These are phyloP conservation scores for Stichopus horrens DNA, from an alignment of 53 echinoderm and acorn worm genomes.

Conservation along the genomic window DNA sequence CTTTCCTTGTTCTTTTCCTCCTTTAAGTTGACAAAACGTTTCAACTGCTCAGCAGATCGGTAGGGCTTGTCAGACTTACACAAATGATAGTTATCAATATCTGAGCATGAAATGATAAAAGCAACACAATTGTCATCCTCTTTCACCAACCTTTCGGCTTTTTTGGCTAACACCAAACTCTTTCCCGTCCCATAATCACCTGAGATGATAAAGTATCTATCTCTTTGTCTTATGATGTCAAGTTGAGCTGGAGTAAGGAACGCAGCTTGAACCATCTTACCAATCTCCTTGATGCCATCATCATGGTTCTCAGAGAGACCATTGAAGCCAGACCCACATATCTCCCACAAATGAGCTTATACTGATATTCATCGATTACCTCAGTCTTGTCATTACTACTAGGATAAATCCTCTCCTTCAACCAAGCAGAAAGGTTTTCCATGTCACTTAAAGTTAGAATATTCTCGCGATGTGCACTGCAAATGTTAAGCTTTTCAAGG, in stretches of 20 bases:
- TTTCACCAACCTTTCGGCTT: background rate
- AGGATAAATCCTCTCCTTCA: background rate
- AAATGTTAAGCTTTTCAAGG: background rate
- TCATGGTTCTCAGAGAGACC: background rate
- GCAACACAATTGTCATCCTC: background rate
- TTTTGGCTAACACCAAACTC: conserved; percentile 24
- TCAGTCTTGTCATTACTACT: background rate
- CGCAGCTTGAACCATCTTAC: background rate
- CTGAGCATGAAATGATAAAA: background rate
- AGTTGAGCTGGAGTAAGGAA: background rate
- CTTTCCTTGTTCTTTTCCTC: background rate
- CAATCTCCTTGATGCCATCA: background rate
- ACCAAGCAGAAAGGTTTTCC: background rate
- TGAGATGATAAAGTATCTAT: background rate
- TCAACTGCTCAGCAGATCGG: conserved; percentile 6
- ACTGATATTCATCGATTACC: background rate
- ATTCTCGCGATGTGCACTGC: background rate
- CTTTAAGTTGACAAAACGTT: background rate
- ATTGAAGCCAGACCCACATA: background rate
- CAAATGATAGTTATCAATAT: background rate
- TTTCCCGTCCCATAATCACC: conserved; percentile 32
- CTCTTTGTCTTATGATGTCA: background rate
- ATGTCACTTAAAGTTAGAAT: background rate
- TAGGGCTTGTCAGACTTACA: conserved; percentile 7
- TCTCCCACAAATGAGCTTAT: background rate